Evolutionary conservation across 2,888 invertebrate species (phyloP).

Genomic region (Dinocampus coccinellae): DNA sequence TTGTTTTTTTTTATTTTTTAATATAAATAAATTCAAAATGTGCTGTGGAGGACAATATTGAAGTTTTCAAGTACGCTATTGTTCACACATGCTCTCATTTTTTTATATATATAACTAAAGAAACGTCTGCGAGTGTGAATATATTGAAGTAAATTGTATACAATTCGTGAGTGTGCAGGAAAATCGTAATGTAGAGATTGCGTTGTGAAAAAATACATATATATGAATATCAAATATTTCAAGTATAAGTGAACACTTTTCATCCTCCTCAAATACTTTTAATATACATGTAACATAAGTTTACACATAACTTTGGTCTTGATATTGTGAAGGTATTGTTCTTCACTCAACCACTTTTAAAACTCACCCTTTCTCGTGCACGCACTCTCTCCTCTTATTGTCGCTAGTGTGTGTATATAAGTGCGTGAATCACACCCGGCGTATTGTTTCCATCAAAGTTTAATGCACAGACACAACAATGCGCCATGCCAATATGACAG

Average conservation of each 20-base stretch:
- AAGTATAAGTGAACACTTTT: background rate
- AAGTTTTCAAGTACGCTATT: background rate
- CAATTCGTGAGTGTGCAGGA: no score
- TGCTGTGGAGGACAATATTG: background rate
- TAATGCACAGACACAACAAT: slow-evolving; percentile 29
- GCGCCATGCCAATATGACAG: slow-evolving; percentile 19
- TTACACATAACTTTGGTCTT: background rate
- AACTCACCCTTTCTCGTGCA: background rate
- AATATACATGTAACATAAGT: background rate
- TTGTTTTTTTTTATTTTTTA: background rate
- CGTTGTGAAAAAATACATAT: background rate
- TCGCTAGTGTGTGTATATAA: slow-evolving; percentile 20
- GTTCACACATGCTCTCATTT: no score
- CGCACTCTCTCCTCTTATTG: background rate
- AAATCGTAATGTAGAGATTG: background rate
- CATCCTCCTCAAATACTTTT: background rate
- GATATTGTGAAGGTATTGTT: slow-evolving; percentile 34
- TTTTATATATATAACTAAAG: no score
- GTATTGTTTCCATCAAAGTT: slow-evolving; percentile 36
- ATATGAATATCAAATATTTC: background rate
- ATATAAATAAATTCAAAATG: background rate
- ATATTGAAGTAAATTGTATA: background rate
- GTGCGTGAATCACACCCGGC: slow-evolving; percentile 21
- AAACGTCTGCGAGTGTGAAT: background rate
- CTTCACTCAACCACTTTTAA: background rate